Percentiles rank a stretch among this genome's conserved stretches.
These are phyloP conservation scores for Pangasius djambal DNA, from an alignment of 2,797 vertebrate species.

Conservation along the genomic window DNA sequence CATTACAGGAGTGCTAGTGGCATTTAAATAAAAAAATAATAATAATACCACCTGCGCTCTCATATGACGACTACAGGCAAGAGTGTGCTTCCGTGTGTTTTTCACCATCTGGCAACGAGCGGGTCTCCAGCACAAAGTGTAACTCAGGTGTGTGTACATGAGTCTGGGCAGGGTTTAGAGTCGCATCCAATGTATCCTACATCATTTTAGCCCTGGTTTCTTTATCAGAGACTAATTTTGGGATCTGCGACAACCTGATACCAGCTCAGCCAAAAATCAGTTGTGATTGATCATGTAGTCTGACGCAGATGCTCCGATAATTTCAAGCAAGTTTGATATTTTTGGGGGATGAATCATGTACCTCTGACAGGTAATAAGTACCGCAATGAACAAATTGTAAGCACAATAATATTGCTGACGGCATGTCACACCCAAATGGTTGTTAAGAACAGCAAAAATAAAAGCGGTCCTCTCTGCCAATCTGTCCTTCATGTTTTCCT, in stretches of 20 bases:
- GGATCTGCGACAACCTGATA: neutral
- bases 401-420: neutral
- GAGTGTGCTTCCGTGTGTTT: neutral
- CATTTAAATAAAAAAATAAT: slow-evolving; percentile 19
- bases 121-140: neutral
- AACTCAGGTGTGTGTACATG: neutral
- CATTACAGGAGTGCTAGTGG: slow-evolving; percentile 20
- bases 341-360: neutral
- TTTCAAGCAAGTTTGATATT: neutral
- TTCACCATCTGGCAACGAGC: neutral
- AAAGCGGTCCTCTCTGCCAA: neutral
- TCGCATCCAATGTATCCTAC: no score
- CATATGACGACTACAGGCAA: neutral
- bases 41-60: slow-evolving; percentile 10
- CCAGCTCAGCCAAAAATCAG: neutral
- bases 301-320: neutral
- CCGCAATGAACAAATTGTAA: neutral
- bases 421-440: neutral
- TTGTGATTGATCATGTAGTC: neutral
- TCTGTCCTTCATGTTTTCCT: neutral
- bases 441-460: neutral
- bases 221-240: neutral
- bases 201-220: no score
- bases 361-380: no score
- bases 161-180: no score